Base-by-base conservation (phyloP, 2,797 vertebrate species). In the Hephaestus fuliginosus region DNA sequence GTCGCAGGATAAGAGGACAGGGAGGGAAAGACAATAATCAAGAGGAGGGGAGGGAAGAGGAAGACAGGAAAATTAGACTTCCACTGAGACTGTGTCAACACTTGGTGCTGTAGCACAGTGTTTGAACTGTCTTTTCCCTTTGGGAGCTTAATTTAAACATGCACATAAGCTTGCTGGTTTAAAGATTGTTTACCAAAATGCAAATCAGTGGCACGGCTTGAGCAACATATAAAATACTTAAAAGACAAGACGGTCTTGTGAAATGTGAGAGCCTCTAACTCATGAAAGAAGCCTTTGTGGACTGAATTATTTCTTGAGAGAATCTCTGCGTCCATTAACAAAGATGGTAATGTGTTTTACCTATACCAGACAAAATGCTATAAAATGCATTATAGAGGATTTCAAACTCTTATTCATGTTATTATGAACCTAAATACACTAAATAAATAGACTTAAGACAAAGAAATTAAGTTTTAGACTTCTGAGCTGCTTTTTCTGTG, bases 1-100 rank as follows among this genome's bases (percentile, higher is more conserved):
- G 81, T 73, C 85, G 87, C 53, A 87, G 56, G 65, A 88, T 75
- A 77, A 86, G 81, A 88, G 80, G 64, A 69, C 7, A 62, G 57
- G 75, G 58, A 44, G 41, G 61, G 52, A 62, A 30, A 60, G 60
- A 68, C 17, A 41, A 65, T 52, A 44, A 70, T 74, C 56, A 62
- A 64, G 44, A 41, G 56, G 61, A 67, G 57, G 17, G 28, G n/a
- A 75, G 51, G 64, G 43, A 36, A 65, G 55, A 57, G 52, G 11
- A 72, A 57, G 28, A 81, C 33, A 33, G 72, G 52, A 62, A 30
- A 52, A 64, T 56, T 46, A 44, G 51, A 86, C 63, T 68, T 75
- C 51, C 48, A 81, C 33, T 71, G 67, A 85, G 60, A 77, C 53
- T 72, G 76, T 83, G 65, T 90, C 69, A 83, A 88, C 80, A 85